Evolutionary conservation across 2,888 invertebrate species (phyloP), one percentile per base, ranked within the genome.

Genomic region (Papilio gigon): DNA sequence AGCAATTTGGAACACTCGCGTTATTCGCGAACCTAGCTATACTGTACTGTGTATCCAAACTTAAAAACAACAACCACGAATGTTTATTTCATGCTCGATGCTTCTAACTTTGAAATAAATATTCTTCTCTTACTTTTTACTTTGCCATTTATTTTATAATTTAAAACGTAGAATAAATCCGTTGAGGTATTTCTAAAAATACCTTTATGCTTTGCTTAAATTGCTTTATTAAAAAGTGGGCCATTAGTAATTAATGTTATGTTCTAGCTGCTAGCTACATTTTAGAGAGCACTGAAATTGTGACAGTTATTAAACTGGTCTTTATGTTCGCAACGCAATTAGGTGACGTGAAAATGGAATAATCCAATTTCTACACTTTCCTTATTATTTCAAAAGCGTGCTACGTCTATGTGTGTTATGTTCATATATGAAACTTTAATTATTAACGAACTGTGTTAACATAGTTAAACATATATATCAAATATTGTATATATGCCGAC

Each of bases 291-390:
- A 30, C 4, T 8, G 9, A 1, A n/a, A 30, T 27, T 4, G 17
- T 30, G 30, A 30, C 53, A 30, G 4, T 9, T 9, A 30, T 56
- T 30, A 56, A 53, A 56, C 17, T 30, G 30, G 53, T 56, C 8
- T 53, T n/a, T 27, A 30, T 17, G 8, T 14, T 50, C 6, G n/a
- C 53, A 56, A 56, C 53, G 30, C 30, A 56, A 30, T 8, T 4
- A 53, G 4, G 30, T 53, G 30, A 56, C n/a, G 17, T 56, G 53
- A 53, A 53, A 25, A 47, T 22, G 20, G 27, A 25, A 50, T 50
- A 27, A 50, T 50, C 25, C 50, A 50, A 25, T 50, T 27, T n/a
- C 5, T n/a, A 0, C 0, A 1, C 50, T 6, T 27, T 1, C 20
- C 14, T 27, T 27, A 27, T 44, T 11, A 20, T 14, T 12, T 11